A percentile compares a stretch with the other conserved stretches of the same genome.
phyloP scores from a whole-genome alignment of 1,140 invertebrate genomes.

The Zaprionus camerounensis region DNA sequence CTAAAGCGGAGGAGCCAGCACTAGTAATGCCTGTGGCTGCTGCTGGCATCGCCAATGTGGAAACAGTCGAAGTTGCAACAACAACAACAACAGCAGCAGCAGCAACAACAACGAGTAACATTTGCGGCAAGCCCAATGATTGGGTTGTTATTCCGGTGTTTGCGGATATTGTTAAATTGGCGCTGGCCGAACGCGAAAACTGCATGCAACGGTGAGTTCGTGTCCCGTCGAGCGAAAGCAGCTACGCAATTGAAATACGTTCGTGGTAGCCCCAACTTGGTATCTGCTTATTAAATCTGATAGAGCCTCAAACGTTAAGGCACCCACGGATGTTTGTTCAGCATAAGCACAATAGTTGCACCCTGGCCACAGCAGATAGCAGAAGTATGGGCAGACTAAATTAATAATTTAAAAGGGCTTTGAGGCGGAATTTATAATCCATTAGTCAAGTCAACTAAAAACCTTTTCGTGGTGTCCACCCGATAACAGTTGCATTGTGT shows the following conservation, averaged over 20 bases:
- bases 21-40: constrained; percentile 31
- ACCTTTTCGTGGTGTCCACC: no score
- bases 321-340: neutral
- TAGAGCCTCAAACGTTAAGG: neutral
- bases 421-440: no score
- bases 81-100: constrained; percentile 27
- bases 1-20: constrained; percentile 22
- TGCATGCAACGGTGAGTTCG: constrained; percentile 79
- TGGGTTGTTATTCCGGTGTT: constrained; percentile 84
- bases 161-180: constrained; percentile 84
- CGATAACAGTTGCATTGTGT: no score
- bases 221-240: neutral
- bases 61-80: constrained; percentile 40
- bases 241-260: neutral
- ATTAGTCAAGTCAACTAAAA: no score
- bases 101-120: constrained; percentile 2
- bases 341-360: neutral
- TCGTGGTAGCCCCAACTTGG: neutral
- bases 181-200: constrained; percentile 78
- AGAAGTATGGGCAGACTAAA: neutral
- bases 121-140: constrained; percentile 78
- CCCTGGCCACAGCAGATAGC: neutral
- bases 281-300: neutral
- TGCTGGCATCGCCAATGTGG: constrained; percentile 35
- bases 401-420: no score